Base-by-base conservation (phyloP, 2,888 invertebrate species). In the Polydrusus tereticollis region DNA sequence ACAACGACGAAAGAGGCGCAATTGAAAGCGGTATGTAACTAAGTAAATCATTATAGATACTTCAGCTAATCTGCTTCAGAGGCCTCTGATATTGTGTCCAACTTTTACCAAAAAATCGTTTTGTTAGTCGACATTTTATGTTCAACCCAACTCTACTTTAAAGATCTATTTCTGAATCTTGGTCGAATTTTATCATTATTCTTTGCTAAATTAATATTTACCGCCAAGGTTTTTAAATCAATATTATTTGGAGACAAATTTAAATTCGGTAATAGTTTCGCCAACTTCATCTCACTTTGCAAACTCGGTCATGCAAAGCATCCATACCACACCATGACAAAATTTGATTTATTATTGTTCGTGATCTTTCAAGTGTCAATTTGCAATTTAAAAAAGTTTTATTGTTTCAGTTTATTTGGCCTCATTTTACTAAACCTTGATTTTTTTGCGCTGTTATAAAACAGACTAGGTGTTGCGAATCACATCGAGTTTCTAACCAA, bases 351-450 rank as follows among this genome's bases (percentile, higher is more conserved):
- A 71, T 66, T 71, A 59, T 71, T 71, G 71, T 66, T 71, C 65
- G 71, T 66, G 71, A 66, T 71, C 66, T 71, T 60, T 70, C 70
- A 59, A 70, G 43, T 71, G 62, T 62, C 71, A 66, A 71, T 71
- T 66, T 43, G 47, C 43, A 62, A 45, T 33, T 23, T 29, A 65
- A 71, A 71, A 71, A 71, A 52, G 33, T 59, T 59, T 50, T 70
- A 43, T 66, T 65, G 65, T 70, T 64, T 63, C 55, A 70, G 38
- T 36, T 47, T 57, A 16, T 64, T 55, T 60, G 66, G 66, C 71
- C 71, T 66, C 66, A 60, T 62, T 71, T 41, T 60, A 36, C 14
- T 16, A 55, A 55, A 55, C 52, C 52, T 55, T 55, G 52, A 55
- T 55, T 55, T 55, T 52, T 52, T 50, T 18, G 1, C 8, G 20